Base-by-base conservation (phyloP, 1,140 invertebrate species). In the Triops cancriformis region DNA sequence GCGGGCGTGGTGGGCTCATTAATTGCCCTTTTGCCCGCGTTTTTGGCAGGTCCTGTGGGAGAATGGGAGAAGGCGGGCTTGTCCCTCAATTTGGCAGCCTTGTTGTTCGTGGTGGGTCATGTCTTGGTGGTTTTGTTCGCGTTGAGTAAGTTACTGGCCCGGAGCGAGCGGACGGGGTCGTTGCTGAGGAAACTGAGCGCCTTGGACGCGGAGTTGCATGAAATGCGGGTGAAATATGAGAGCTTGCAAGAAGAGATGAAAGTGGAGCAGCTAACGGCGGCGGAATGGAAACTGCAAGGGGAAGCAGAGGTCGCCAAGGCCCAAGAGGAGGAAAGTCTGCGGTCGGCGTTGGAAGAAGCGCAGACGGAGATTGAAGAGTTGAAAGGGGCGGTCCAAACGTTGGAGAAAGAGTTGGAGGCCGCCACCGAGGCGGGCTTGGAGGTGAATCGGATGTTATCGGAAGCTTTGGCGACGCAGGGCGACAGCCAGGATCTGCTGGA, bases 401-500 rank as follows among this genome's bases (percentile, higher is more conserved):
- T 86, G 72, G 82, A 85, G 72, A 84, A 85, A 79, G 84, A 84
- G 81, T 80, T 86, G 41, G 82, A 85, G 41, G 83, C 83, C 75
- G 84, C 85, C 73, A 82, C 83, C 41, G 84, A 86, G 74, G 82
- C 83, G 42, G 82, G 85, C 26, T 80, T 84, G 74, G 85, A 87
- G 79, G 80, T 86, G 78, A 85, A 86, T 81, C 81, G 83, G 79
- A 80, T 90, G 86, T 82, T 92, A 18, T 85, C 88, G 1, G 90
- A 91, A 82, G 86, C 90, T 79, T 84, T 91, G 74, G 80, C 82
- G 12, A 82, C 83, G 26, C 82, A 87, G 83, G 84, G 81, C 79
- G 82, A 85, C 51, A 83, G 84, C 26, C 81, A 85, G 73, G 80
- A 82, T 12, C 80, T 85, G 31, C 82, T 84, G 41, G 80, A 82